These are phyloP conservation scores for Paradisaea rubra DNA, from an alignment of 2,113 vertebrate genomes.

Conservation along the genomic window DNA sequence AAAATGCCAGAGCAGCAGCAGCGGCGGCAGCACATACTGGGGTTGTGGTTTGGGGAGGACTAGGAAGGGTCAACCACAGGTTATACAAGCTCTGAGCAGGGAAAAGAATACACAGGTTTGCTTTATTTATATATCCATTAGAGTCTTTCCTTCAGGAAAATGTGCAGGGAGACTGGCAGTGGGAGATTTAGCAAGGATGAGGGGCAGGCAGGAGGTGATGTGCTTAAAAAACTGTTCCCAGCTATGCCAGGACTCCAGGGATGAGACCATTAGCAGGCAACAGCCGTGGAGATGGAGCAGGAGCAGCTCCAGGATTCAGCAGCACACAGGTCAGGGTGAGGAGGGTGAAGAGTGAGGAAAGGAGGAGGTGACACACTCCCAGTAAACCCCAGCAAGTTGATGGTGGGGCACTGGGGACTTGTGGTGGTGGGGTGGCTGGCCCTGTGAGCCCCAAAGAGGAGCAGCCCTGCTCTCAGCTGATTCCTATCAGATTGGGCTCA, in stretches of 20 bases:
- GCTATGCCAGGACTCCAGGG: not conserved
- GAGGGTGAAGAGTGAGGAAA: not conserved
- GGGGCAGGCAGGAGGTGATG: not conserved
- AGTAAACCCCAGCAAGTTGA: not conserved
- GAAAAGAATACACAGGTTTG: slow-evolving; percentile 22
- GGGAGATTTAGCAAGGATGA: not conserved
- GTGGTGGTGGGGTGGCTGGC: not conserved
- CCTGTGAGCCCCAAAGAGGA: not conserved
- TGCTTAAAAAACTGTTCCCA: not conserved
- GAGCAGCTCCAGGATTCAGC: not conserved
- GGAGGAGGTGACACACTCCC: not conserved
- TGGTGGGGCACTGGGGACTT: not conserved
- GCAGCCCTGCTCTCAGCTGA: not conserved
- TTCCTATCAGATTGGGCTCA: not conserved
- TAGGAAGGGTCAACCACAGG: not conserved
- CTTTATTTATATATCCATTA: not conserved
- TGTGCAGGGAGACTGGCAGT: not conserved
- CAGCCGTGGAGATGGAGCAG: not conserved
- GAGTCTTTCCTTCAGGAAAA: not conserved
- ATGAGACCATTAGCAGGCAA: not conserved
- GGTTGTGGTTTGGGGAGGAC: slow-evolving; percentile 26
- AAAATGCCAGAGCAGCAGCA: slow-evolving; percentile 40
- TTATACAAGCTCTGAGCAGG: not conserved
- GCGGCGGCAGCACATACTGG: not conserved
- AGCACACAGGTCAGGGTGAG: not conserved